Evolutionary conservation across 1,140 invertebrate species (phyloP), one percentile per base, ranked within the genome.

Genomic region (Drosophila nasuta): DNA sequence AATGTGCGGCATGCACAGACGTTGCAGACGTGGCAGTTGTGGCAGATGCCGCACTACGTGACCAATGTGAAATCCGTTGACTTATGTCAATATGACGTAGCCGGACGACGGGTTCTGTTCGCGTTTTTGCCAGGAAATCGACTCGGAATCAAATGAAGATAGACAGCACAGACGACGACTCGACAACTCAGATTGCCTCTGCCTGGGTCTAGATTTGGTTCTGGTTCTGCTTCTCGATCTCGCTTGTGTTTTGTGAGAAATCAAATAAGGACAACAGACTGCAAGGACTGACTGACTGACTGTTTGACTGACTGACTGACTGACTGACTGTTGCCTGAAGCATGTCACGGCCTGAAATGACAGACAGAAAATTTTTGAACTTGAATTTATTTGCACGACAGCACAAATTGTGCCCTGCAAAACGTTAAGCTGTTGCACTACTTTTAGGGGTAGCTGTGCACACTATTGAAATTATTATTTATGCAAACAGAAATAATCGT

Each of bases 1-100:
- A 52, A 52, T 64, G 33, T 54, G 49, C 17, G 43, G 48, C 17
- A 63, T 49, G 10, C 67, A 25, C 20, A 33, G 46, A 69, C 52
- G 52, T 67, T 28, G 43, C 72, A 81, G 77, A 71, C 41, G 49
- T 62, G 38, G 33, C 73, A 77, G 79, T 69, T 56, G 59, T 46
- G 70, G 57, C 87, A 91, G 87, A 81, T 91, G 80, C 77, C 76
- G 70, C 56, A 62, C 58, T 89, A 91, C 87, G 87, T 91, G 87
- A 91, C 87, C 80, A 91, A 87, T 78, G 64, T 60, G 65, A 82
- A 91, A 91, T 91, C 87, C 87, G 79, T 82, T 91, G 82, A 91
- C 87, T 91, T 91, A 91, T 82, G 82, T 82, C 87, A 83, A 91
- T 81, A 81, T 72, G 74, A 83, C 70, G 82, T 83, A 77, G 81